Percentiles rank a stretch among this genome's conserved stretches.
Evolutionary conservation across 2,113 vertebrate species (phyloP).

Genomic region (Falcunculus frontatus): DNA sequence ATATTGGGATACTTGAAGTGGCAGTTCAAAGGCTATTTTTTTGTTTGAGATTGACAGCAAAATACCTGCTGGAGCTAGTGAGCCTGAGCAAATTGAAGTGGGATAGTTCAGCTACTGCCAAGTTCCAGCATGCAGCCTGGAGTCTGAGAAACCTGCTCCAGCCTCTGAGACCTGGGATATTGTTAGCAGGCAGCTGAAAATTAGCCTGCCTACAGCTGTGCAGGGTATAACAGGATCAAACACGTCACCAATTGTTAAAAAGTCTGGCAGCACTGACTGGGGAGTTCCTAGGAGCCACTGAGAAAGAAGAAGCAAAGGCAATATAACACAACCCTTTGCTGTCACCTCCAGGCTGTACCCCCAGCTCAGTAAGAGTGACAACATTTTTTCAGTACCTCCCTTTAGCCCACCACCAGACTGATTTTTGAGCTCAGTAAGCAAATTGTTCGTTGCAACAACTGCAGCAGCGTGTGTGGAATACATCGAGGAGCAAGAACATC

Average conservation of each 20-base stretch:
- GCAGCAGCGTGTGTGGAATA: background rate
- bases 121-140: background rate
- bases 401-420: background rate
- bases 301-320: background rate
- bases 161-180: background rate
- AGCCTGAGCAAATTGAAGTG: background rate
- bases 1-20: background rate
- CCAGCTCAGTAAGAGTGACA: background rate
- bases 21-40: background rate
- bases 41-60: background rate
- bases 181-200: background rate
- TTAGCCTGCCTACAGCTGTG: background rate
- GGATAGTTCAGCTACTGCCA: background rate
- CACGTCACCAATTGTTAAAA: background rate
- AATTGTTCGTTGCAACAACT: background rate
- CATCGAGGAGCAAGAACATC: background rate
- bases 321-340: background rate
- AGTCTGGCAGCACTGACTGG: background rate
- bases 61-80: background rate
- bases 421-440: background rate
- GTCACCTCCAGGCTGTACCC: rapidly evolving
- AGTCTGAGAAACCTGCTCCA: background rate
- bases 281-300: background rate
- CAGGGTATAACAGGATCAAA: background rate
- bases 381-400: background rate